Evolutionary conservation across 2,113 vertebrate species (phyloP), one percentile per base, ranked within the genome.

Genomic region (Takifugu flavidus): DNA sequence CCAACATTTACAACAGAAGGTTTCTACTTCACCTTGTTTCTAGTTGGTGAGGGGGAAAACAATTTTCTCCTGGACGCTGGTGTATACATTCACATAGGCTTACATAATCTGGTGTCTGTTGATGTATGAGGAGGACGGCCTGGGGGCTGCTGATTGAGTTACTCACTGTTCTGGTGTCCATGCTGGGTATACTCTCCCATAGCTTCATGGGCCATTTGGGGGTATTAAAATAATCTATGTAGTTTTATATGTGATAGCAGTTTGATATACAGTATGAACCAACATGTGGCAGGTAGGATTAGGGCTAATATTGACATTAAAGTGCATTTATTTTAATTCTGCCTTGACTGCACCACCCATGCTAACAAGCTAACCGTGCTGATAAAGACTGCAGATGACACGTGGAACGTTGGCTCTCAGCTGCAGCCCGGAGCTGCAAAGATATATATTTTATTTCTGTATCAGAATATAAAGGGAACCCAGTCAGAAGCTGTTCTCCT

Each of bases 321-420:
- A 67, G 28, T 54, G 29, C 53, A 63, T 77, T 68, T 28, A 28
- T 72, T 78, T 74, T 13, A 52, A 72, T 77, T 57, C 25, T 47
- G 1, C 54, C 42, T 20, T 29, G 60, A 42, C 54, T 59, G 49
- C 45, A 61, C 47, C 45, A 13, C 15, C 39, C 27, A 47, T 11
- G 50, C 15, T 49, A 56, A 68, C 3, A 4, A 69, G 52, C 55
- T 64, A 67, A 79, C 68, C 57, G 13, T 63, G 50, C 59, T 74
- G 56, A 62, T 62, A 10, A 65, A 34, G 29, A 29, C 28, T 73
- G 25, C 43, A 82, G 73, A 79, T 77, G 42, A 74, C 51, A 69
- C 71, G 3, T 57, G 64, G 59, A 67, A 46, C 49, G 13, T 28
- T 56, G 59, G 49, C 53, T 28, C 53, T 49, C 58, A 53, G 20